phyloP scores from a whole-genome alignment of 2,797 vertebrate species.

The Thunnus albacares region DNA sequence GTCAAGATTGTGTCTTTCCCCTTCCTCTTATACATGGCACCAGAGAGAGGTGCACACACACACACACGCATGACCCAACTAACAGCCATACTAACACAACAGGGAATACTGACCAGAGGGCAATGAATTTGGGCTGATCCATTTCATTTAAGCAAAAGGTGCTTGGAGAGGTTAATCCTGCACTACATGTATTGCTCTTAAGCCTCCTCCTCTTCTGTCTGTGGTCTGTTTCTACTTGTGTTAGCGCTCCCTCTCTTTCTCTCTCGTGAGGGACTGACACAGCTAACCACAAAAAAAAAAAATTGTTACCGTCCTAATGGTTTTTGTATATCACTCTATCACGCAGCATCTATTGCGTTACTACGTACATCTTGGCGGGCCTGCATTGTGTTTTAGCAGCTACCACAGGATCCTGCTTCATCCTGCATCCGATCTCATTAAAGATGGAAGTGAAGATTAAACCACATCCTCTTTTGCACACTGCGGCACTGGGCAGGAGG shows the following conservation, averaged over 20 bases:
- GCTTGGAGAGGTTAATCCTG: constrained; percentile 73
- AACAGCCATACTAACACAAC: constrained; percentile 39
- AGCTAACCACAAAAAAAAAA: constrained; percentile 54
- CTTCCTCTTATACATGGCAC: constrained; percentile 36
- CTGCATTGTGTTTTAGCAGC: constrained; percentile 64
- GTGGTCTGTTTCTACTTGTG: constrained; percentile 60
- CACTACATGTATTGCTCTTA: constrained; percentile 57
- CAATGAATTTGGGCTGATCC: constrained; percentile 57
- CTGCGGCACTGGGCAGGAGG: constrained; percentile 67
- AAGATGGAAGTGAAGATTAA: constrained; percentile 83
- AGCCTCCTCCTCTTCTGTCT: constrained; percentile 63
- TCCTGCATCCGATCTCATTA: constrained; percentile 83
- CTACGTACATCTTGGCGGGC: constrained; percentile 48
- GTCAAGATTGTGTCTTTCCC: constrained; percentile 43
- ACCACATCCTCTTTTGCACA: constrained; percentile 73
- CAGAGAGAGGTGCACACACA: constrained; percentile 10
- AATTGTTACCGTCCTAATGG: constrained; percentile 59
- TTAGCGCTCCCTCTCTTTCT: constrained; percentile 17
- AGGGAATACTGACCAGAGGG: constrained; percentile 43
- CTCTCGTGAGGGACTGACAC: constrained; percentile 37
- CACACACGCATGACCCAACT: constrained; percentile 11
- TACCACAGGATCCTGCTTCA: constrained; percentile 69
- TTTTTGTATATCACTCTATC: constrained; percentile 65
- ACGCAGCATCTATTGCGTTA: constrained; percentile 55
- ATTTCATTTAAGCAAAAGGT: constrained; percentile 70